These are phyloP conservation scores for Sicus ferrugineus DNA, from an alignment of 2,888 invertebrate species.

Conservation along the genomic window DNA sequence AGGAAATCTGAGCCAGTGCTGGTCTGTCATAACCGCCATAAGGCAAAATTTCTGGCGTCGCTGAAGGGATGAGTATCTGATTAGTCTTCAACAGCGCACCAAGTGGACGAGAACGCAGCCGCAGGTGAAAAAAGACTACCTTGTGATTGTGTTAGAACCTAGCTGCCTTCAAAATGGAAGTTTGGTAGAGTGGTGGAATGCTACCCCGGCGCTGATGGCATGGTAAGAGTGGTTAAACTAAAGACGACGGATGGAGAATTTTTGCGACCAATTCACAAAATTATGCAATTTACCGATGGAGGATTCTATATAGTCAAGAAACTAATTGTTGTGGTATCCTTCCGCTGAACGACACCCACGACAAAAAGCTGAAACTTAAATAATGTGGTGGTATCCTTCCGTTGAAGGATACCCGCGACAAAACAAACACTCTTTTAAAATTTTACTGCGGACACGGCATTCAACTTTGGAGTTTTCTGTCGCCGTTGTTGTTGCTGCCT, in stretches of 20 bases:
- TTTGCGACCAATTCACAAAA: neutral
- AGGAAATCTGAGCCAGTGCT: neutral
- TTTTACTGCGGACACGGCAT: no score
- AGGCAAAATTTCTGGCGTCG: conserved; percentile 3
- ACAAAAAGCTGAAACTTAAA: no score
- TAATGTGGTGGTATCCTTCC: no score
- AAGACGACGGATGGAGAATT: neutral
- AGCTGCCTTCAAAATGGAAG: neutral
- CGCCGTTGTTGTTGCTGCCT: no score
- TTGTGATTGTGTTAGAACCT: neutral
- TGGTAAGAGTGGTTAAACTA: neutral
- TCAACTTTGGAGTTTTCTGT: no score
- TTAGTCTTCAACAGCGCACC: neutral
- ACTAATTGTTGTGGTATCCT: no score
- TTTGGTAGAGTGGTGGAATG: neutral
- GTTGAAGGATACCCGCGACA: no score
- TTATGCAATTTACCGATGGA: no score
- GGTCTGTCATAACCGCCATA: neutral
- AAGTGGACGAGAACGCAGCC: neutral
- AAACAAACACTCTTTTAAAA: no score
- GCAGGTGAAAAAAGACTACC: neutral
- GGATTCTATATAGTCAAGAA: no score
- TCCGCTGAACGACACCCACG: no score
- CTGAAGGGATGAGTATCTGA: neutral
- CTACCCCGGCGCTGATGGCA: neutral